Evolutionary conservation across 2,113 vertebrate genomes (phyloP).

Genomic region (Seriola aureovittata): DNA sequence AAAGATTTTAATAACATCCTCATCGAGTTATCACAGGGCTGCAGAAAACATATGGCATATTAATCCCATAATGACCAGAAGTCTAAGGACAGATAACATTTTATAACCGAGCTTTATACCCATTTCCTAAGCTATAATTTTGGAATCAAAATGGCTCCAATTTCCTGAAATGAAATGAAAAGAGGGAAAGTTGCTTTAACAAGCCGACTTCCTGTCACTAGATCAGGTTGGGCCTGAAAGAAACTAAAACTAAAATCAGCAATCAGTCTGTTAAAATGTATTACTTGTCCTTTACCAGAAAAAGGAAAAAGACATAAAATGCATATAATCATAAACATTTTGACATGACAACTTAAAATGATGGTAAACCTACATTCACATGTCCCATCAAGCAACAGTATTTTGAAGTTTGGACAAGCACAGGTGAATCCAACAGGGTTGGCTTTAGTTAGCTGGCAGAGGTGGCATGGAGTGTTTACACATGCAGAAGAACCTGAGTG

Average conservation of each 20-base stretch:
- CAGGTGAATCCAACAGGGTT: slow-evolving; percentile 87
- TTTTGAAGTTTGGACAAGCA: slow-evolving; percentile 85
- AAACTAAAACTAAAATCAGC: background rate
- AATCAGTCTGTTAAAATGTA: background rate
- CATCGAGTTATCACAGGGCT: background rate
- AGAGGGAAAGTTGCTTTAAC: background rate
- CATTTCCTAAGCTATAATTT: background rate
- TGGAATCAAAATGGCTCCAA: background rate
- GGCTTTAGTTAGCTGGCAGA: slow-evolving; percentile 89
- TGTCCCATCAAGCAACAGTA: slow-evolving; percentile 84
- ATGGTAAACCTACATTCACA: slow-evolving; percentile 85
- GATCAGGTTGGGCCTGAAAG: background rate
- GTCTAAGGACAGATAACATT: background rate
- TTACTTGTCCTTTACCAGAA: background rate
- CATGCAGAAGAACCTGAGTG: slow-evolving; percentile 80
- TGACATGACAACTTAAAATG: background rate
- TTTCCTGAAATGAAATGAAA: background rate
- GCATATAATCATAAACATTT: background rate
- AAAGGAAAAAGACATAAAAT: background rate
- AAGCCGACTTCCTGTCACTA: background rate
- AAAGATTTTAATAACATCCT: background rate
- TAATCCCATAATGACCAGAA: too few relatives aligned
- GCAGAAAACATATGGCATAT: too few relatives aligned
- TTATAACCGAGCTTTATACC: background rate
- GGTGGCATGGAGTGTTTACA: slow-evolving; percentile 80